phyloP scores from a whole-genome alignment of 2,888 invertebrate species.

The Oxyteleia sp. region DNA sequence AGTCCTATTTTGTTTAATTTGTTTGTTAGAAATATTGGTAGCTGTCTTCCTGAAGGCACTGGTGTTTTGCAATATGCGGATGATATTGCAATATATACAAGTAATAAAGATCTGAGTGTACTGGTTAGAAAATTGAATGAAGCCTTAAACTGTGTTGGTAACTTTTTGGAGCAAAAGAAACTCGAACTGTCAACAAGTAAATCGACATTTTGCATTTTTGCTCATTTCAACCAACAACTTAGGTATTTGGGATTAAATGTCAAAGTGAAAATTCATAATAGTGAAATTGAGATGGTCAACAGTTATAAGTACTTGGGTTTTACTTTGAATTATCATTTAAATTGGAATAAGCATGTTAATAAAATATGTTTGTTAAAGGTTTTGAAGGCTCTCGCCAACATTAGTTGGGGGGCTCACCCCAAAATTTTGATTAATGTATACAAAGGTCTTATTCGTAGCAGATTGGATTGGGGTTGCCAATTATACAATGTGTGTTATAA shows the following conservation, averaged over 20 bases:
- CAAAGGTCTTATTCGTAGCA: background rate
- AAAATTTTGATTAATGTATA: constrained; percentile 10
- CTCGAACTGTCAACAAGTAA: background rate
- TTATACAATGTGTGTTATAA: background rate
- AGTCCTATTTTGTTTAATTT: background rate
- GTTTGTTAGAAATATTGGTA: background rate
- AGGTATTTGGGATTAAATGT: no score
- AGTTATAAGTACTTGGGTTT: constrained; percentile 4
- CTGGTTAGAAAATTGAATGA: background rate
- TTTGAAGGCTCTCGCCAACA: background rate
- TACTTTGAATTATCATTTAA: background rate
- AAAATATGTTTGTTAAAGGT: background rate
- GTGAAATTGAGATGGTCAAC: no score
- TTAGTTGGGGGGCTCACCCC: constrained; percentile 1
- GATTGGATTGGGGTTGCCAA: background rate
- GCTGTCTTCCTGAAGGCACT: background rate
- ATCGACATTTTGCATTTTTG: no score
- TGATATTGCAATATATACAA: no score
- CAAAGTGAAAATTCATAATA: no score
- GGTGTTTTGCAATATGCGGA: no score
- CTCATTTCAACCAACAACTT: no score
- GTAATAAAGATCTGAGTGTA: no score
- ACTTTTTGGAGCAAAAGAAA: background rate
- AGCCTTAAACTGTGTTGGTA: background rate
- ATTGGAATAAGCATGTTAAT: background rate